Evolutionary conservation across 2,113 vertebrate genomes (phyloP).

Genomic region (Alosa alosa): DNA sequence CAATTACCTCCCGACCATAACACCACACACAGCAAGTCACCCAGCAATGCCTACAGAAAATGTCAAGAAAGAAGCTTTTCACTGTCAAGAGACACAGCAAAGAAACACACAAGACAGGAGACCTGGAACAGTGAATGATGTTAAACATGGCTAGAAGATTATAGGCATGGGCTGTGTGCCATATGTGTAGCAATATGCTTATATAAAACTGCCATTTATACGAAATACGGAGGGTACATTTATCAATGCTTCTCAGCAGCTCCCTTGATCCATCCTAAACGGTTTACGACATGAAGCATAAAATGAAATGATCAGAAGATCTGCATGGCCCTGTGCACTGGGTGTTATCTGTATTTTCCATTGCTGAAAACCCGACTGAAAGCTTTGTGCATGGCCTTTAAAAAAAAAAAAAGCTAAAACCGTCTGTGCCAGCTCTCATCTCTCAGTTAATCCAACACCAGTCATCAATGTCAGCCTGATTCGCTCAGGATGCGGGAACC

Average conservation of each 20-base stretch:
- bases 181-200: neutral
- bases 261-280: slow-evolving; percentile 50
- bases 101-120: neutral
- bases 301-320: slow-evolving; percentile 14
- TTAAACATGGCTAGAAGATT: neutral
- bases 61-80: neutral
- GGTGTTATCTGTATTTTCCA: neutral
- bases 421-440: slow-evolving; percentile 29
- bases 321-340: slow-evolving; percentile 12
- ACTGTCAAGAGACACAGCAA: neutral
- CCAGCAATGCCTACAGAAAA: neutral
- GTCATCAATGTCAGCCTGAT: slow-evolving; percentile 45
- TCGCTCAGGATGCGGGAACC: slow-evolving; percentile 8
- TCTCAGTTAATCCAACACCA: slow-evolving; percentile 29
- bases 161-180: neutral
- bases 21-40: neutral
- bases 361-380: neutral
- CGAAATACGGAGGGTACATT: neutral
- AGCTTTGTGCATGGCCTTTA: neutral
- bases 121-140: neutral
- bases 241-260: neutral
- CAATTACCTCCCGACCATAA: neutral
- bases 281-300: slow-evolving; percentile 56
- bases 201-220: neutral
- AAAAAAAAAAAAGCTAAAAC: slow-evolving; percentile 28